These are phyloP conservation scores for Bufo bufo DNA, from an alignment of 2,113 vertebrate genomes.

Conservation along the genomic window DNA sequence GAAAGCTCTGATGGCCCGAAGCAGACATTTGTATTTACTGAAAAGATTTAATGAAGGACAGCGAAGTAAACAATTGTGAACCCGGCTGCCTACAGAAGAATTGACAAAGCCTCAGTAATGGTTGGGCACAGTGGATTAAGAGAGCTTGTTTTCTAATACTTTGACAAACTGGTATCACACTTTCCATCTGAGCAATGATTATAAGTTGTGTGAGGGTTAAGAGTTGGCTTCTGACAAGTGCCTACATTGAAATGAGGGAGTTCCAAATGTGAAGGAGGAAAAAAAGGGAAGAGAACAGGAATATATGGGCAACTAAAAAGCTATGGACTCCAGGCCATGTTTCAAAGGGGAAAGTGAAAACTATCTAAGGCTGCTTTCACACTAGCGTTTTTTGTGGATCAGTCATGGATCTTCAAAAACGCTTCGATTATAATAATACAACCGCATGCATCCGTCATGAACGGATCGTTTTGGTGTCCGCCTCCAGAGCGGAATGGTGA, in stretches of 20 bases:
- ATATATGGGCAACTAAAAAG: neutral
- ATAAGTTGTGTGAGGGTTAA: conserved; percentile 35
- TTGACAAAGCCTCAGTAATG: conserved; percentile 52
- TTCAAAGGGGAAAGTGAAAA: neutral
- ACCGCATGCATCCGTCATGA: too few species aligned
- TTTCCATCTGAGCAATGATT: conserved; percentile 42
- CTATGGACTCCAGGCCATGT: neutral
- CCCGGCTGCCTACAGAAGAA: conserved; percentile 42
- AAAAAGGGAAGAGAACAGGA: neutral
- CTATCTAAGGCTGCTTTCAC: too few species aligned
- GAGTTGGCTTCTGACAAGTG: neutral
- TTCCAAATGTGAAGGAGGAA: neutral
- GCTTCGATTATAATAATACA: too few species aligned
- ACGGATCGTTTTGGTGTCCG: too few species aligned
- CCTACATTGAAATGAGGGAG: neutral
- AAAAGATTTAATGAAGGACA: conserved; percentile 54
- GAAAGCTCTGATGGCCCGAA: conserved; percentile 50
- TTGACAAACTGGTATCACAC: conserved; percentile 28
- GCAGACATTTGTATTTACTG: conserved; percentile 57
- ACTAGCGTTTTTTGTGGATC: too few species aligned
- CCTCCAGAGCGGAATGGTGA: too few species aligned
- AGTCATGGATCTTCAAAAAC: too few species aligned
- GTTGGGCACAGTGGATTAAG: conserved; percentile 51
- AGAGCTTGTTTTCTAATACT: conserved; percentile 51
- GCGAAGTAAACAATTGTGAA: conserved; percentile 48